A percentile compares a stretch with the other conserved stretches of the same genome.
Conservation (phyloP, 2,113 vertebrate genomes). For the Pseudopipra pipra region DNA sequence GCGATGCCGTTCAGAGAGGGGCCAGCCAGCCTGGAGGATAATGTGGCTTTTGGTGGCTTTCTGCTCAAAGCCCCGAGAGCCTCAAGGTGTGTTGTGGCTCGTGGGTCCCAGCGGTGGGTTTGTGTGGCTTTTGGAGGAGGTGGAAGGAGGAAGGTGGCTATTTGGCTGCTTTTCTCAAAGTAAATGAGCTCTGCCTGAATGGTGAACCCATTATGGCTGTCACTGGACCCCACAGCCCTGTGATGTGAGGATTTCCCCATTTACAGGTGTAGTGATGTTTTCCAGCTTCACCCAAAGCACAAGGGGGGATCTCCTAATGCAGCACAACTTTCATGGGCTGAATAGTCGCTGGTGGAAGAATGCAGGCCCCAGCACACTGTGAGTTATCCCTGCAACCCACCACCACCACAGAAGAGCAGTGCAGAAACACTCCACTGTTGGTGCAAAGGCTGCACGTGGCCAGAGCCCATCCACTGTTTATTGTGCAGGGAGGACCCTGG, state of each 20-base stretch:
- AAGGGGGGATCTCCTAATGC: neutral
- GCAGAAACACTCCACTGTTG: neutral
- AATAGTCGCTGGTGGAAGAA: accelerated
- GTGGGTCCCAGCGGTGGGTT: neutral
- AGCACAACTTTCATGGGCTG: neutral
- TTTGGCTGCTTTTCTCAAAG: neutral
- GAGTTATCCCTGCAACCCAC: neutral
- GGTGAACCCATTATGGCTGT: accelerated
- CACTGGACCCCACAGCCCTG: neutral
- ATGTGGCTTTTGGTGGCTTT: neutral
- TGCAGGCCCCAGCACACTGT: neutral
- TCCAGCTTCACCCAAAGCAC: neutral
- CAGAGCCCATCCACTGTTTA: neutral
- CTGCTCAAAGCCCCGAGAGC: neutral
- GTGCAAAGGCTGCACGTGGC: neutral
- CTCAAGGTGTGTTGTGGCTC: neutral
- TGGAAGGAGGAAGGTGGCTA: neutral
- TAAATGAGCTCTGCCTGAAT: neutral
- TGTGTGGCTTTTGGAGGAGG: neutral
- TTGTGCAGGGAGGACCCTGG: neutral
- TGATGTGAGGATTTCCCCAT: neutral
- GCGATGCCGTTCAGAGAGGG: neutral
- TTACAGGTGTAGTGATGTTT: neutral
- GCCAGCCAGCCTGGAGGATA: neutral
- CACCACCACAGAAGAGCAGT: accelerated